phyloP scores from a whole-genome alignment of 2,113 vertebrate species.

The Sylvilagus bachmani region DNA sequence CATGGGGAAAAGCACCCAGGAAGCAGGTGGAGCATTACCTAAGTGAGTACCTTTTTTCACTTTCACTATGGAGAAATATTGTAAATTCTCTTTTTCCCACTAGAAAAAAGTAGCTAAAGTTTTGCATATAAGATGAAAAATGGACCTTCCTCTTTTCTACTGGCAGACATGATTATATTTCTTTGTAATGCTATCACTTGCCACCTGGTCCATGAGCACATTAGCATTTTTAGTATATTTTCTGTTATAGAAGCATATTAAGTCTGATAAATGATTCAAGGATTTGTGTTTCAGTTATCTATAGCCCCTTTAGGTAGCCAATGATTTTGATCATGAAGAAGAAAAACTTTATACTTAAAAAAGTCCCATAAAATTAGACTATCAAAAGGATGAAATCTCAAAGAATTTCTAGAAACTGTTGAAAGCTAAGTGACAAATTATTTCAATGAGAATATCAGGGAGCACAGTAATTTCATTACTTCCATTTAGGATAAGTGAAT shows the following conservation, averaged over 20 bases:
- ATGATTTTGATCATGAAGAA: conserved; percentile 70
- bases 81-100: conserved; percentile 26
- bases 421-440: conserved; percentile 67
- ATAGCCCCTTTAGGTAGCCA: conserved; percentile 31
- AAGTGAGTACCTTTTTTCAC: background rate
- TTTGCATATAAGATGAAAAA: conserved; percentile 53
- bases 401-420: conserved; percentile 66
- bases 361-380: conserved; percentile 67
- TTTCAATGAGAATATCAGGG: conserved; percentile 61
- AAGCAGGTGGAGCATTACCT: background rate
- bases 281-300: conserved; percentile 70
- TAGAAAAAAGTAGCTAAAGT: conserved; percentile 35
- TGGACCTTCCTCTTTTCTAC: conserved; percentile 40
- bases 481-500: conserved; percentile 64
- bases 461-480: conserved; percentile 71
- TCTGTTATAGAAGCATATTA: conserved; percentile 66
- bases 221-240: conserved; percentile 75
- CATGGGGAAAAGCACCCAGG: too few relatives aligned
- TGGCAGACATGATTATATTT: conserved; percentile 9
- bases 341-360: conserved; percentile 73
- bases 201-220: conserved; percentile 55
- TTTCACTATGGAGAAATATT: background rate
- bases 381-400: conserved; percentile 69
- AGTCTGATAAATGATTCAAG: conserved; percentile 60
- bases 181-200: conserved; percentile 51